These are phyloP conservation scores for Buceros bicornis DNA, from an alignment of 2,797 vertebrate species.

Conservation along the genomic window DNA sequence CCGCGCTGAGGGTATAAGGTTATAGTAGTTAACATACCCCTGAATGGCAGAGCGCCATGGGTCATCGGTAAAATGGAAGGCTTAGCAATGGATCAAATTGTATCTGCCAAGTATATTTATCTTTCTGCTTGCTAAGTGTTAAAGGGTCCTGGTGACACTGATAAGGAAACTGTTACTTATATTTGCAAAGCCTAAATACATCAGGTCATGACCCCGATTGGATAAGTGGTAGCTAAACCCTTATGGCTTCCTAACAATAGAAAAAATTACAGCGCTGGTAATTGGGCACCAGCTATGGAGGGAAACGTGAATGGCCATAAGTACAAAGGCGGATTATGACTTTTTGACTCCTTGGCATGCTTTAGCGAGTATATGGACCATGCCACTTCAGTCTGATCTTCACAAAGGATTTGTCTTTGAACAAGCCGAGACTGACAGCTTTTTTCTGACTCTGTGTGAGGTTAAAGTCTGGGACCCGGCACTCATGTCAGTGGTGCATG, in stretches of 20 bases:
- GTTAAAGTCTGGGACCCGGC: constrained; percentile 76
- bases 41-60: constrained; percentile 46
- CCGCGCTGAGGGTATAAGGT: not conserved
- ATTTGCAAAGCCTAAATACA: constrained; percentile 80
- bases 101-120: constrained; percentile 84
- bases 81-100: constrained; percentile 82
- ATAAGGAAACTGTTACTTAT: constrained; percentile 84
- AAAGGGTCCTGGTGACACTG: constrained; percentile 79
- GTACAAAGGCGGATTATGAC: constrained; percentile 79
- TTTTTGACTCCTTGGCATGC: constrained; percentile 80
- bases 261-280: constrained; percentile 68
- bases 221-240: constrained; percentile 73
- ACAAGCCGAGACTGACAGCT: constrained; percentile 84
- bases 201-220: constrained; percentile 84
- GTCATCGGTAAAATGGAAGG: constrained; percentile 81
- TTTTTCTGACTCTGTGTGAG: constrained; percentile 80
- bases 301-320: constrained; percentile 78
- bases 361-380: constrained; percentile 82
- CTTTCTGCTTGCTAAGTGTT: constrained; percentile 85
- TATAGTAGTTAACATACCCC: constrained; percentile 33
- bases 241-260: constrained; percentile 75
- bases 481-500: constrained; percentile 86
- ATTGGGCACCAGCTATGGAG: constrained; percentile 66
- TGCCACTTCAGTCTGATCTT: constrained; percentile 81
- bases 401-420: constrained; percentile 83